Evolutionary conservation across 1,140 invertebrate species (phyloP), one percentile per base, ranked within the genome.

Genomic region (Pachypeltis micranthus): DNA sequence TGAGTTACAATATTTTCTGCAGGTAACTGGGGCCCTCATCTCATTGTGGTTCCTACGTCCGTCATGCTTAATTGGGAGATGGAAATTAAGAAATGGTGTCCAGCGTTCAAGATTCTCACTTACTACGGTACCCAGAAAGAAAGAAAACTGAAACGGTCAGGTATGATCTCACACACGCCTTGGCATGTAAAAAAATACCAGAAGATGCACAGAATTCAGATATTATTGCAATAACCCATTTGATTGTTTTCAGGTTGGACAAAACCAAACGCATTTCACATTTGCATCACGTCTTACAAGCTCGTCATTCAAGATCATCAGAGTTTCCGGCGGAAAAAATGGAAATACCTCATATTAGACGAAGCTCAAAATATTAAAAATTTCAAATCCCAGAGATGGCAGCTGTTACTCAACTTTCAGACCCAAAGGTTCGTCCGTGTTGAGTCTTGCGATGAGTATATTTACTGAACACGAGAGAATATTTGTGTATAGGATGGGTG

Each of bases 31-130:
- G 97, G 97, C 24, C 97, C 97, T 55, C 97, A 99, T 83, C 80
- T 99, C 10, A 95, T 99, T 67, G 91, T 99, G 65, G 97, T 99
- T 64, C 97, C 97, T 59, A 99, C 97, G 10, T 98, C 95, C 70
- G 96, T 99, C n/a, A 97, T 99, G 91, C 80, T 99, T 31, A 99
- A 99, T 78, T 99, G 97, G 97, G 97, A 99, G 79, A 96, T 99
- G 91, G 97, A 99, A 76, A 93, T 96, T 69, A 99, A 99, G 76
- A 99, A 99, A 75, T 99, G 97, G 96, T 99, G 96, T 77, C 97
- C 97, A 1, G 92, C 91, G 55, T 96, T 99, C 70, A 99, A 99
- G 83, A 95, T 99, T 70, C 79, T 99, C 65, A 98, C 96, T 1
- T 99, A 99, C 73, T 99, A 98, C 75, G 97, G 97, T 28, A 88